Percentiles rank a stretch among this genome's conserved stretches.
phyloP scores from a whole-genome alignment of 2,888 invertebrate genomes.

The Euproctis similis region DNA sequence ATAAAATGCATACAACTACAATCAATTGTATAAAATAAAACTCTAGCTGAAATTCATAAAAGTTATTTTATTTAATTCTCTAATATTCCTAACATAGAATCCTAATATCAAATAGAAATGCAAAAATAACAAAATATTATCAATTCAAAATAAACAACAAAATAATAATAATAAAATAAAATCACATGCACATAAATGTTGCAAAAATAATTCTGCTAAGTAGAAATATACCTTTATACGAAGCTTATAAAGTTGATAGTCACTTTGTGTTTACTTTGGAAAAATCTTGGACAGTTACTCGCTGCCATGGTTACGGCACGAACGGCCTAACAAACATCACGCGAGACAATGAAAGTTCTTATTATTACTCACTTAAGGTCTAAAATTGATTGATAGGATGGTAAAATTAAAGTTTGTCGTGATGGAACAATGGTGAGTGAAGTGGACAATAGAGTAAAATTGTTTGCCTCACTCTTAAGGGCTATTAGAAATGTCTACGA shows the following conservation, averaged over 20 bases:
- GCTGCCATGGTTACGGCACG: slow-evolving; percentile 64
- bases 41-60: too few species aligned
- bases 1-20: too few species aligned
- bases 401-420: slow-evolving; percentile 27
- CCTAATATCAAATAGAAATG: too few species aligned
- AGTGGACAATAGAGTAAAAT: slow-evolving; percentile 66
- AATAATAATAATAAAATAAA: slow-evolving; percentile 36
- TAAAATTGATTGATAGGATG: slow-evolving; percentile 16
- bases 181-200: too few species aligned
- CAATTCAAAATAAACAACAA: slow-evolving; percentile 32
- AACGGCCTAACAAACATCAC: slow-evolving; percentile 25
- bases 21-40: too few species aligned
- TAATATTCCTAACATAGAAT: too few species aligned
- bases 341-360: slow-evolving; percentile 14
- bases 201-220: neutral
- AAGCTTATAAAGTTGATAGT: slow-evolving; percentile 15
- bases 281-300: slow-evolving; percentile 38
- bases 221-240: slow-evolving; percentile 10
- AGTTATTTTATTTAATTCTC: too few species aligned
- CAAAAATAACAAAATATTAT: too few species aligned
- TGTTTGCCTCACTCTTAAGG: slow-evolving; percentile 68
- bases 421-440: slow-evolving; percentile 50
- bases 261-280: slow-evolving; percentile 15
- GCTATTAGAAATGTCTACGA: slow-evolving; percentile 68
- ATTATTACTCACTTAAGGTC: slow-evolving; percentile 8